A percentile compares a stretch with the other conserved stretches of the same genome.
Conservation (phyloP, 1,140 invertebrate species). For the Metaphire vulgaris region DNA sequence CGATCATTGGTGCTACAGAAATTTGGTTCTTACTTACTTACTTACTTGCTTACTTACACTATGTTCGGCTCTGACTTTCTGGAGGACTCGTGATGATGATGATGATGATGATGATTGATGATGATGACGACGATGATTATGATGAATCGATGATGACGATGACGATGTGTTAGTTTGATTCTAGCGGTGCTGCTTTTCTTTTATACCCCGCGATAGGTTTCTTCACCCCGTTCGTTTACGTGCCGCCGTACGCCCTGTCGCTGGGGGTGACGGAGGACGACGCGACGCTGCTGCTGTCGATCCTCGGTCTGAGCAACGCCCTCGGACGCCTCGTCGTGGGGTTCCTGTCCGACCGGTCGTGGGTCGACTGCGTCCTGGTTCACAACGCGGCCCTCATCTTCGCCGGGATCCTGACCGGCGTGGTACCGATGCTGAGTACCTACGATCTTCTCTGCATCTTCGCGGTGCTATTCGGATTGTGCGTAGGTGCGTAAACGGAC, state of each 20-base stretch:
- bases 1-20: too few relatives aligned
- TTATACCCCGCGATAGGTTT: constrained; percentile 57
- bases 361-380: constrained; percentile 74
- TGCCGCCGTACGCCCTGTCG: constrained; percentile 54
- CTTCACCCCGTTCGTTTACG: constrained; percentile 87
- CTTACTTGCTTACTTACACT: too few relatives aligned
- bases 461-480: constrained; percentile 82
- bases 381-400: constrained; percentile 86
- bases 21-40: too few relatives aligned
- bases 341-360: constrained; percentile 54
- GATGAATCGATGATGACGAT: too few relatives aligned
- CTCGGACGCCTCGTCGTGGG: constrained; percentile 56
- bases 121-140: too few relatives aligned
- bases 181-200: background rate
- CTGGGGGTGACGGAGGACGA: constrained; percentile 41
- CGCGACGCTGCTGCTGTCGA: constrained; percentile 68
- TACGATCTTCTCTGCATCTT: constrained; percentile 74
- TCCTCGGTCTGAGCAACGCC: constrained; percentile 74
- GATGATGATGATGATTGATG: too few relatives aligned
- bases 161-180: too few relatives aligned
- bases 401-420: constrained; percentile 56
- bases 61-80: too few relatives aligned
- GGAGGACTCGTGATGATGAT: too few relatives aligned
- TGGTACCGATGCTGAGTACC: constrained; percentile 71
- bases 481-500: constrained; percentile 74